These are phyloP conservation scores for Caenorhabditis virilis DNA, from an alignment of 2,888 invertebrate genomes.

Conservation along the genomic window DNA sequence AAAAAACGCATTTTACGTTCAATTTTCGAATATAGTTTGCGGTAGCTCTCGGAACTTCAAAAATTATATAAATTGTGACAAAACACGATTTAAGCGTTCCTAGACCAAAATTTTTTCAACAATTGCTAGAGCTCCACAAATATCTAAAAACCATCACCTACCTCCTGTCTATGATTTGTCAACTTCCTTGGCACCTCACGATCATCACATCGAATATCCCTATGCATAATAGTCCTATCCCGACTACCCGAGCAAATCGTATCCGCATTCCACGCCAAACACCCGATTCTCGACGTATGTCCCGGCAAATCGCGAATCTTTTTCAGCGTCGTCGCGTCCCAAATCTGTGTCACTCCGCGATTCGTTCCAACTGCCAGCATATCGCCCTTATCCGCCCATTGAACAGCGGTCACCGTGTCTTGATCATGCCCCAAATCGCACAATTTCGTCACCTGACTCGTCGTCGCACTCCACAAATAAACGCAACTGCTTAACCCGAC, in stretches of 20 bases:
- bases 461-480: conserved; percentile 98
- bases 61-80: too few relatives aligned
- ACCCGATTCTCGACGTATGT: conserved; percentile 65
- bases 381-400: conserved; percentile 97
- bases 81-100: too few relatives aligned
- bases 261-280: conserved; percentile 69
- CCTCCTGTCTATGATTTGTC: conserved; percentile 92
- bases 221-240: conserved; percentile 84
- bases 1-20: too few relatives aligned
- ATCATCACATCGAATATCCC: conserved; percentile 83
- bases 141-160: conserved; percentile 69
- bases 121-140: background rate
- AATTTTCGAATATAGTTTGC: too few relatives aligned
- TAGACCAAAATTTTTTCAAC: too few relatives aligned
- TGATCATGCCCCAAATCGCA: conserved; percentile 88
- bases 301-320: conserved; percentile 74
- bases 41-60: too few relatives aligned
- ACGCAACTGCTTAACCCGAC: conserved; percentile 97
- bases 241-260: conserved; percentile 81
- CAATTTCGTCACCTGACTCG: conserved; percentile 90
- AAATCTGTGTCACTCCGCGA: conserved; percentile 74
- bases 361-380: conserved; percentile 92
- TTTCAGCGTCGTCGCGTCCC: conserved; percentile 94
- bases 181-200: conserved; percentile 80
- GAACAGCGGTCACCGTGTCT: conserved; percentile 95